Base-by-base conservation (phyloP, 2,797 vertebrate genomes). In the Pseudomugil gertrudae region DNA sequence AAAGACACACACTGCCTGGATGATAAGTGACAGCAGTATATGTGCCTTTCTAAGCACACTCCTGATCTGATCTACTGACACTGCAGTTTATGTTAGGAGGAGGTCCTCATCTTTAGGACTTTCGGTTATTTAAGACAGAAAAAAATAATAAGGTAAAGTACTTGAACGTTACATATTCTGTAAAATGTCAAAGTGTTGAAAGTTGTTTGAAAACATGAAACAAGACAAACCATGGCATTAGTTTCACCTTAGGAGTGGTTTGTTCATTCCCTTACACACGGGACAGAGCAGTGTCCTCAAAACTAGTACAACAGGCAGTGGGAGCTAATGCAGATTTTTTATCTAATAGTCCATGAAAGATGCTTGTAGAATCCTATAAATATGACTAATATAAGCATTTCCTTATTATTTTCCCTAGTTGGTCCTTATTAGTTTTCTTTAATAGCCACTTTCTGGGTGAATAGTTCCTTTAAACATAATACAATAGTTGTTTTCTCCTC, bases 1-100 rank as follows among this genome's bases (percentile, higher is more conserved):
- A 80, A 87, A 83, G 86, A 81, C 81, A 83, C 77, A 61, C 29
- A 21, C 67, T 79, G 70, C 56, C 64, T 83, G 57, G 29, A 80
- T 80, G 85, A 40, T 81, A 56, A 77, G 72, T 84, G 81, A 78
- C 79, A 86, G 84, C 78, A 87, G 83, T 74, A 63, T 67, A 68
- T 80, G 59, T 75, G 74, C 74, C 57, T 82, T 73, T 78, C 63
- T 80, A 40, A 57, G 71, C 69, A 76, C 75, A 69, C 55, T 58
- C 66, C 73, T 76, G 71, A 70, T 81, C 66, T 63, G 68, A 48
- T 76, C 63, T 79, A 87, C 88, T 88, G 87, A 90, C 80, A 62
- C 65, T 63, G 81, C 87, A 89, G 47, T 81, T 83, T 76, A 64
- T 69, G 73, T 74, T 65, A 63, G 67, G 61, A 66, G 61, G 63